Percentiles rank a stretch among this genome's conserved stretches.
Conservation (phyloP, 2,888 invertebrate genomes). For the Pristionchus japonicus region DNA sequence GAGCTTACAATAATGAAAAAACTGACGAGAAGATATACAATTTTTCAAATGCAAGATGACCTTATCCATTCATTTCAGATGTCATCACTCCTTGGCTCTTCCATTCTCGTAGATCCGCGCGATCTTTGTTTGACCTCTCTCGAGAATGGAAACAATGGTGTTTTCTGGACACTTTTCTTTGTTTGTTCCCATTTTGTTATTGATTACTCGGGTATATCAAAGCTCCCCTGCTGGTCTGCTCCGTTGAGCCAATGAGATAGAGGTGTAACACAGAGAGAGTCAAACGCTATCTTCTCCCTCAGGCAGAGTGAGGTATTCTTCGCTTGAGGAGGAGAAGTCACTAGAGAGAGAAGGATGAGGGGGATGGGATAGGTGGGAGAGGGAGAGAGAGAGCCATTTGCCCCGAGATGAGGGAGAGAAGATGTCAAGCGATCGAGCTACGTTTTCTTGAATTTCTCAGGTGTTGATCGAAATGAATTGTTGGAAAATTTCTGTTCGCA, state of each 20-base stretch:
- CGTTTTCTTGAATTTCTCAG: slow-evolving; percentile 13
- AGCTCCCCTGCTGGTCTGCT: no score
- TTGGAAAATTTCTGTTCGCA: no score
- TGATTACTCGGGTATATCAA: slow-evolving; percentile 10
- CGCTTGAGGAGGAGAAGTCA: neutral
- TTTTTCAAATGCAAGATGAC: no score
- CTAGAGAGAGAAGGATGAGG: neutral
- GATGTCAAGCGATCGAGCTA: slow-evolving; percentile 13
- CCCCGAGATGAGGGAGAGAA: slow-evolving; percentile 11
- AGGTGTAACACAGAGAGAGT: slow-evolving; percentile 27
- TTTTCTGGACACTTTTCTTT: slow-evolving; percentile 1
- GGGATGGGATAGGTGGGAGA: neutral
- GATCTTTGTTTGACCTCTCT: slow-evolving; percentile 16
- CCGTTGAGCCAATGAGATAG: neutral
- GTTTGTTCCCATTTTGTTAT: neutral
- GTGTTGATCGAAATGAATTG: neutral
- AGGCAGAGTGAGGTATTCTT: neutral
- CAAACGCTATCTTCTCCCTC: slow-evolving; percentile 1
- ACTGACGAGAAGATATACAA: no score
- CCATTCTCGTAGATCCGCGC: neutral
- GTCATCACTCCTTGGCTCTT: neutral
- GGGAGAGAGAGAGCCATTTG: slow-evolving; percentile 30
- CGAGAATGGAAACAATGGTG: neutral
- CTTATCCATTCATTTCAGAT: neutral
- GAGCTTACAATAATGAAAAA: no score